Evolutionary conservation across 2,888 invertebrate genomes (phyloP), one percentile per base, ranked within the genome.

Genomic region (Encarsia formosa): DNA sequence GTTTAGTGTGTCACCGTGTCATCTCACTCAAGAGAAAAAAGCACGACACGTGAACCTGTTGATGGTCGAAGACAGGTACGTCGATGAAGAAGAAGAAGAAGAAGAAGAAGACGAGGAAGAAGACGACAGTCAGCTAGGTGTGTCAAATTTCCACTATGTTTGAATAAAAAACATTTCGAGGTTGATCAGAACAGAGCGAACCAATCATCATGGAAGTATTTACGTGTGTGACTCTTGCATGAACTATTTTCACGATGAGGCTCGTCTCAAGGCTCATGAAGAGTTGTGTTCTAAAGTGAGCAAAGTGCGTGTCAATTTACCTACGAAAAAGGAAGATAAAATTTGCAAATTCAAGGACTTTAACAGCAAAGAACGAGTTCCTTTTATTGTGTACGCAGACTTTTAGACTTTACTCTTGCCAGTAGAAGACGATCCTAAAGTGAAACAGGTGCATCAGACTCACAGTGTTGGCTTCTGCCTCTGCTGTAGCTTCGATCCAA

Each of bases 401-500:
- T 39, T 57, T 35, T 55, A 56, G 29, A 54, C 48, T 34, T 24
- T 58, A 2, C 31, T 52, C 15, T 35, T 43, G 24, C 45, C 55
- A 18, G 32, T 42, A 1, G 11, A 29, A 19, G 26, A 38, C 24
- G 31, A 48, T n/a, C 26, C 19, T 11, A 19, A 19, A n/a, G 18
- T 24, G 8, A 43, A 49, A 15, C 44, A 52, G 18, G 40, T 43
- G 16, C 63, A 63, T 53, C 37, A 55, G 23, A 56, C 61, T 1
- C 59, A 42, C 34, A 59, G 58, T 43, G 42, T 61, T 18, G 61
- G 54, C 2, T 61, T 61, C 48, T 63, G 61, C 44, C 32, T 61
- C 2, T 58, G 63, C 37, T 64, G 62, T 48, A 45, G 44, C 9
- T 59, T 53, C 39, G 57, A 60, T 32, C 15, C 56, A 58, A 26